A percentile compares a stretch with the other conserved stretches of the same genome.
Conservation (phyloP, 1,140 invertebrate genomes). For the Samia ricini region DNA sequence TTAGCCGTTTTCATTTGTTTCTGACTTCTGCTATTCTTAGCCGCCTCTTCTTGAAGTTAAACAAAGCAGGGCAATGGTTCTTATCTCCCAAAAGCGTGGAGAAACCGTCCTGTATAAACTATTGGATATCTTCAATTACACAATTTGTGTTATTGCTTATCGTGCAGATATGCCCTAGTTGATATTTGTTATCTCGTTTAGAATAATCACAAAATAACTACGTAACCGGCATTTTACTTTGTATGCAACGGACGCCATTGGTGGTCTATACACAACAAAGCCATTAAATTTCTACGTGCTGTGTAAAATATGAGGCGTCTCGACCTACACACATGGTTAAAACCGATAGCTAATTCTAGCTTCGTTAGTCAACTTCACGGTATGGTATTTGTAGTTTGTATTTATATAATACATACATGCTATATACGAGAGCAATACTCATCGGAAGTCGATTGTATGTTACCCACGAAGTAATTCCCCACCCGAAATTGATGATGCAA, state of each 20-base stretch:
- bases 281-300: constrained; percentile 4
- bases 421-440: neutral
- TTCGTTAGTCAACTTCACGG: neutral
- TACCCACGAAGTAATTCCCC: neutral
- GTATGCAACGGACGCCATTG: neutral
- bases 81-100: too few species aligned
- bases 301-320: neutral
- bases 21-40: too few species aligned
- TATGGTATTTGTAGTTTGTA: neutral
- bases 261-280: constrained; percentile 4
- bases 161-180: neutral
- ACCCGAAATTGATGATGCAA: neutral
- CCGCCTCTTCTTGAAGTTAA: too few species aligned
- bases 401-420: neutral
- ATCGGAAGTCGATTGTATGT: neutral
- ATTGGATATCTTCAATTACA: too few species aligned
- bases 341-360: neutral
- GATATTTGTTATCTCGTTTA: neutral
- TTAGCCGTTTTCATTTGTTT: too few species aligned
- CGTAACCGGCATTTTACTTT: constrained; percentile 3
- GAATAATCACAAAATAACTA: neutral
- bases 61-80: too few species aligned
- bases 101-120: too few species aligned
- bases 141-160: neutral
- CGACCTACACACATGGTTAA: neutral